Percentiles rank a stretch among this genome's conserved stretches.
Conservation (phyloP, 2,888 invertebrate genomes). For the Lymantria dispar region DNA sequence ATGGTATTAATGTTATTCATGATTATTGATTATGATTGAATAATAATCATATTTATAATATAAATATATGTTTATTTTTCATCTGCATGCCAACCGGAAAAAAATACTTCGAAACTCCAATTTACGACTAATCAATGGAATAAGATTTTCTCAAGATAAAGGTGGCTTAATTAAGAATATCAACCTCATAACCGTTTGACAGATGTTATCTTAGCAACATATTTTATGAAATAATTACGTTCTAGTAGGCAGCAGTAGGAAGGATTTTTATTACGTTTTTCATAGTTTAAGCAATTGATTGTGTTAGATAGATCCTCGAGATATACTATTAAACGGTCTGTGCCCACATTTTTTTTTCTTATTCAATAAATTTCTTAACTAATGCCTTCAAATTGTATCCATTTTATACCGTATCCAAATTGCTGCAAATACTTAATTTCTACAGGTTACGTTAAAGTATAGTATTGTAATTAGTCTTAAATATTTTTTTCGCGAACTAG, state of each 20-base stretch:
- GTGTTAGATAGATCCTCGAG: slow-evolving; percentile 25
- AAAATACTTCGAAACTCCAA: neutral
- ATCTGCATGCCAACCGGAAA: neutral
- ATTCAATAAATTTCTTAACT: too few relatives aligned
- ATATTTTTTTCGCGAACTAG: too few relatives aligned
- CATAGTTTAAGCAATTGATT: slow-evolving; percentile 24
- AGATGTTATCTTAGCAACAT: slow-evolving; percentile 26
- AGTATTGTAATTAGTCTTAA: too few relatives aligned
- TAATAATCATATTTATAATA: too few relatives aligned
- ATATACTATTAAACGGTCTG: too few relatives aligned
- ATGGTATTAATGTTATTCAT: too few relatives aligned
- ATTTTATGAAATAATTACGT: slow-evolving; percentile 38
- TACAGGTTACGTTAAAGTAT: too few relatives aligned
- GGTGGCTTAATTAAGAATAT: slow-evolving; percentile 13
- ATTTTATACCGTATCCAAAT: too few relatives aligned
- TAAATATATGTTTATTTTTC: neutral
- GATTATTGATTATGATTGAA: too few relatives aligned
- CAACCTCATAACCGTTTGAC: slow-evolving; percentile 28
- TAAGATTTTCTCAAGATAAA: slow-evolving; percentile 16
- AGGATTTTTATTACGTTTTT: slow-evolving; percentile 32
- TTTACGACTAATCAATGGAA: slow-evolving; percentile 10
- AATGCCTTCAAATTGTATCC: too few relatives aligned
- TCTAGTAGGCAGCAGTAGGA: slow-evolving; percentile 34
- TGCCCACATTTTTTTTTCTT: too few relatives aligned
- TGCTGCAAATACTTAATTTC: too few relatives aligned